Percentiles rank a stretch among this genome's conserved stretches.
Evolutionary conservation across 2,797 vertebrate species (phyloP).

Genomic region (Menidia menidia): DNA sequence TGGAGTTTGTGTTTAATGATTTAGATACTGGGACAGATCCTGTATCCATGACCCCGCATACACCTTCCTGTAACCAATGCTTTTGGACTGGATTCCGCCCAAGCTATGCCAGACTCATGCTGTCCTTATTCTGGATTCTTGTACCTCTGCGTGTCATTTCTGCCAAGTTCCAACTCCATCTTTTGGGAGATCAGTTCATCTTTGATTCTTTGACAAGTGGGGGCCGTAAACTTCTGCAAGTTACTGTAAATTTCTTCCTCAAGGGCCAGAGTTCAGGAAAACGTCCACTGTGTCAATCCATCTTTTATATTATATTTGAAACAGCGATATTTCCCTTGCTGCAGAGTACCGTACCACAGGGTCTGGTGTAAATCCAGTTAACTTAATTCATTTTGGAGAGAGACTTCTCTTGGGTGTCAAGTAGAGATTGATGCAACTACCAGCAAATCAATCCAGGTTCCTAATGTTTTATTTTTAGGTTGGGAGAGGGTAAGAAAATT

Average conservation of each 20-base stretch:
- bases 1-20: no score
- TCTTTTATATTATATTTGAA: conserved; percentile 1
- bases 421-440: background rate
- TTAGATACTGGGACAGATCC: no score
- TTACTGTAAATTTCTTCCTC: background rate
- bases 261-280: conserved; percentile 3
- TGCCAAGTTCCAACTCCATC: background rate
- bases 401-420: background rate
- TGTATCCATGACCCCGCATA: no score
- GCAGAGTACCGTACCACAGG: background rate
- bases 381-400: conserved; percentile 1
- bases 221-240: background rate
- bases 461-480: no score
- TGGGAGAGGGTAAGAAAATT: background rate
- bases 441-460: background rate
- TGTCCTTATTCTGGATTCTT: no score
- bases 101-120: no score
- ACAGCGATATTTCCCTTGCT: conserved; percentile 7
- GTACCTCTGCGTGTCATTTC: no score
- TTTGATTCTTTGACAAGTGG: background rate
- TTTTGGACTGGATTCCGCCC: no score
- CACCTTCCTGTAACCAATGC: no score
- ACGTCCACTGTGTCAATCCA: background rate
- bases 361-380: conserved; percentile 1
- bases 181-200: background rate